Evolutionary conservation across 1,140 invertebrate species (phyloP).

Genomic region (Drosophila ficusphila): DNA sequence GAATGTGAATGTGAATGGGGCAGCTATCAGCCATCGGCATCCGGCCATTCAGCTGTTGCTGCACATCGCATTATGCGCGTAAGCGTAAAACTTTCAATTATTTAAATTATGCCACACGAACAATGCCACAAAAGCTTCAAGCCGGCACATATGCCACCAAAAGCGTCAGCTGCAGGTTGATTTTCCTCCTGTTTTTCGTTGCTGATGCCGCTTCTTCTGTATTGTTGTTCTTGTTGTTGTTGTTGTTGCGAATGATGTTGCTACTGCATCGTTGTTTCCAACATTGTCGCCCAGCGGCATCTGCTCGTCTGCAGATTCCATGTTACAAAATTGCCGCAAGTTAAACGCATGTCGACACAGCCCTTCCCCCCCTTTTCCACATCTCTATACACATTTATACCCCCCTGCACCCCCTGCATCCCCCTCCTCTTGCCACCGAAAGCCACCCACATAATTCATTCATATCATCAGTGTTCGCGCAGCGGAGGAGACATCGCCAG

Average conservation of each 20-base stretch:
- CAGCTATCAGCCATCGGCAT: constrained; percentile 30
- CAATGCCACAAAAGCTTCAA: constrained; percentile 70
- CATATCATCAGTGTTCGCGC: constrained; percentile 69
- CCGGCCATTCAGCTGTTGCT: constrained; percentile 60
- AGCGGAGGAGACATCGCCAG: constrained; percentile 19
- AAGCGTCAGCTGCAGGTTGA: constrained; percentile 68
- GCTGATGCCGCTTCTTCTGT: too few species aligned
- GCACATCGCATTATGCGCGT: constrained; percentile 66
- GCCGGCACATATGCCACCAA: constrained; percentile 57
- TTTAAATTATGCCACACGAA: constrained; percentile 84
- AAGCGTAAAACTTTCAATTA: constrained; percentile 84
- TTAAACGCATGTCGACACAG: constrained; percentile 81
- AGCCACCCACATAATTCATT: constrained; percentile 79
- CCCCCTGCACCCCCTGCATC: neutral
- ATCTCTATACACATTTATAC: neutral
- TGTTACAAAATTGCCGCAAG: constrained; percentile 82
- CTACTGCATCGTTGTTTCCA: constrained; percentile 48
- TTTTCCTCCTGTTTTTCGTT: too few species aligned
- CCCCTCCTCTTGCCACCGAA: constrained; percentile 10
- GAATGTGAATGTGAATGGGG: neutral
- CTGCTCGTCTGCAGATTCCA: constrained; percentile 41
- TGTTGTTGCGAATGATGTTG: constrained; percentile 20
- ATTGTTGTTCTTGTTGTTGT: constrained; percentile 34
- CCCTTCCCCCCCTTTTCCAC: constrained; percentile 4
- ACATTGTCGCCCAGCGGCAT: constrained; percentile 52